Percentiles rank a stretch among this genome's conserved stretches.
Evolutionary conservation across 2,797 vertebrate species (phyloP).

Genomic region (Intellagama lesueurii): DNA sequence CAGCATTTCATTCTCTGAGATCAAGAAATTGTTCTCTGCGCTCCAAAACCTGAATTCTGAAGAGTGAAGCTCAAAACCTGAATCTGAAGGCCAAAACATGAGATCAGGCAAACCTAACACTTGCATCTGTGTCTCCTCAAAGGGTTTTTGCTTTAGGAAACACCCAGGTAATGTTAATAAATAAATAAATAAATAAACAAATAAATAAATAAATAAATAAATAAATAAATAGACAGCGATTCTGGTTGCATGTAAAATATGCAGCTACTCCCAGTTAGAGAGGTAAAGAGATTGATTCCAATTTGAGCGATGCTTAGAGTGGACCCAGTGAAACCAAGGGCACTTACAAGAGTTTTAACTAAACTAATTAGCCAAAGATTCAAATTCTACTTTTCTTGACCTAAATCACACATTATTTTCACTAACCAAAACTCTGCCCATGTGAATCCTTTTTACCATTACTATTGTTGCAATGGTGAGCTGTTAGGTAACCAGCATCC

Average conservation of each 20-base stretch:
- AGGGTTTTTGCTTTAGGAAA: neutral
- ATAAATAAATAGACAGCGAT: neutral
- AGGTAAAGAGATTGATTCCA: neutral
- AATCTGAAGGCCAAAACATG: too few relatives aligned
- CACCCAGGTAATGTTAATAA: too few relatives aligned
- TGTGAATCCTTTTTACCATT: neutral
- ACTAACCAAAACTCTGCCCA: neutral
- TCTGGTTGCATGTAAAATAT: neutral
- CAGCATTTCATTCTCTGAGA: too few relatives aligned
- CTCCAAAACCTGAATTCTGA: too few relatives aligned
- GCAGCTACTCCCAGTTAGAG: neutral
- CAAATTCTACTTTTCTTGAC: neutral
- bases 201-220: too few relatives aligned
- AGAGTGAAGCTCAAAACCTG: too few relatives aligned
- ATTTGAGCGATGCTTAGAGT: neutral
- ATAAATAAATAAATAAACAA: too few relatives aligned
- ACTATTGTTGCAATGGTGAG: neutral
- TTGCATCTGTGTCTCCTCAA: too few relatives aligned
- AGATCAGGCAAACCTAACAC: too few relatives aligned
- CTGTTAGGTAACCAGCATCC: neutral
- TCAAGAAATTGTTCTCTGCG: too few relatives aligned
- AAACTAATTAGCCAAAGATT: neutral
- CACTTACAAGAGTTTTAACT: neutral
- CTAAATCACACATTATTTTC: neutral
- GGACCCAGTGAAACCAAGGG: neutral